Evolutionary conservation across 2,113 vertebrate species (phyloP).

Genomic region (Hystrix cristata): DNA sequence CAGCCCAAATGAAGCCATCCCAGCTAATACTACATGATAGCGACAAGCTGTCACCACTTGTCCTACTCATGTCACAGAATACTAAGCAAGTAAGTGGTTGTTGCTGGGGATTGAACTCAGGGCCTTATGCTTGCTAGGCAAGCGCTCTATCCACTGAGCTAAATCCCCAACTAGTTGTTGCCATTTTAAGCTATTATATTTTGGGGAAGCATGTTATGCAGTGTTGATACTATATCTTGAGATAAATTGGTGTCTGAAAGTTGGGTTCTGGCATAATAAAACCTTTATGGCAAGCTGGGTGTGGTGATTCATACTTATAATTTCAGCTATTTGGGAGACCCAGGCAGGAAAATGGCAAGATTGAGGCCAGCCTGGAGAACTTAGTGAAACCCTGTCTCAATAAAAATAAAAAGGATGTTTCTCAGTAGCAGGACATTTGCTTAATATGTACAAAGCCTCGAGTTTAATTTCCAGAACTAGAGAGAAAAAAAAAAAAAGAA

Average conservation of each 20-base stretch:
- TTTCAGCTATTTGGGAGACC: not conserved
- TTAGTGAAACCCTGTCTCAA: too few relatives aligned
- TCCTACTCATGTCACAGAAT: not conserved
- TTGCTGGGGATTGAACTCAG: not conserved
- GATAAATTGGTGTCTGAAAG: not conserved
- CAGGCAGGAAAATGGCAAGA: not conserved
- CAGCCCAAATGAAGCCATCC: not conserved
- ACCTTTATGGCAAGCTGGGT: not conserved
- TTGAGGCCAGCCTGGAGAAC: too few relatives aligned
- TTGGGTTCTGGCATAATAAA: slow-evolving; percentile 1
- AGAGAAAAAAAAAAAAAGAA: too few relatives aligned
- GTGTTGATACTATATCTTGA: not conserved
- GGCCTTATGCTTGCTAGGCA: too few relatives aligned
- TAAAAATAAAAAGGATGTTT: too few relatives aligned
- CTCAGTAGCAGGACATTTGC: too few relatives aligned
- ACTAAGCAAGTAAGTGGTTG: not conserved
- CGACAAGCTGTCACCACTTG: not conserved
- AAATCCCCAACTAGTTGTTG: not conserved
- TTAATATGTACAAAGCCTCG: too few relatives aligned
- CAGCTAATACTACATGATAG: not conserved
- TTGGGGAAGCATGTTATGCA: not conserved
- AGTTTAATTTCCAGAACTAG: too few relatives aligned
- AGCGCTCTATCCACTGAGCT: too few relatives aligned
- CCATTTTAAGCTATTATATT: not conserved
- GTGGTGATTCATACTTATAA: not conserved